A percentile compares a stretch with the other conserved stretches of the same genome.
phyloP scores from a whole-genome alignment of 2,113 vertebrate species.

The Alouatta palliata region DNA sequence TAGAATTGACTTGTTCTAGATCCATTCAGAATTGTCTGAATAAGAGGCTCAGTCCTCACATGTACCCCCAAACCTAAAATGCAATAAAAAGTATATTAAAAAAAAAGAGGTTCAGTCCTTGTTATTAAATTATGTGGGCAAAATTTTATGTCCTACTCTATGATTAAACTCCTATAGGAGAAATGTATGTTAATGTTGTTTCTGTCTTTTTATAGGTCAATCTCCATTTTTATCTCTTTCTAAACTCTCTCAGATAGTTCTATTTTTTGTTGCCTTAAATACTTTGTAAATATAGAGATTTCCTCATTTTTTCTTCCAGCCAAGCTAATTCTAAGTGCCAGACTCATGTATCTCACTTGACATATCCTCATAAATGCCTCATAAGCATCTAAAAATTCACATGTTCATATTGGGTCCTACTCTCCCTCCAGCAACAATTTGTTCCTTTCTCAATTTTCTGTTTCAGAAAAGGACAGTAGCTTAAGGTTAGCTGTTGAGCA shows the following conservation, averaged over 20 bases:
- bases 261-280: conserved; percentile 1
- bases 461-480: background rate
- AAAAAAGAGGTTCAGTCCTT: background rate
- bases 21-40: background rate
- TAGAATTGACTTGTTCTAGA: background rate
- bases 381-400: conserved; percentile 21
- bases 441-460: background rate
- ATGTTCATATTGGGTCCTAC: background rate
- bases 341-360: conserved; percentile 16
- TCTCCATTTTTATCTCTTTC: background rate
- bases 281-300: background rate
- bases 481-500: background rate
- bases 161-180: background rate
- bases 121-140: background rate
- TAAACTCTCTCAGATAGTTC: background rate
- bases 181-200: background rate
- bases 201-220: background rate
- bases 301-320: background rate
- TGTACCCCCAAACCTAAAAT: no score
- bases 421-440: background rate
- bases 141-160: background rate
- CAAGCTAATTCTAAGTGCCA: conserved; percentile 11
- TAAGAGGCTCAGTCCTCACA: background rate
- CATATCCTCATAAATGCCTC: background rate
- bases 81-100: no score